Conservation (phyloP, 2,113 vertebrate genomes). For the Spermophilus dauricus region DNA sequence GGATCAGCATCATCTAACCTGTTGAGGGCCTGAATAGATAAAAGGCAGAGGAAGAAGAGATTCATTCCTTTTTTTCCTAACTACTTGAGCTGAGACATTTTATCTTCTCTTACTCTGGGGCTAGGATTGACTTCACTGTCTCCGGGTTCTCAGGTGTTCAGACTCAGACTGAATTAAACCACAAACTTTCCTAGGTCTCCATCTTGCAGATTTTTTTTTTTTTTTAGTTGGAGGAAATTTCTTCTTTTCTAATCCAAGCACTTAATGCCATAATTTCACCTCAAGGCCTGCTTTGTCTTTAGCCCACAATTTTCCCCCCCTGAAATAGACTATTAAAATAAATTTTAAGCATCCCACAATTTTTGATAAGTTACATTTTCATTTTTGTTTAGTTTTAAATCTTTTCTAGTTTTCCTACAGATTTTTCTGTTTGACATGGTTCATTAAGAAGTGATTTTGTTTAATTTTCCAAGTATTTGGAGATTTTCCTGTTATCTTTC, state of each 20-base stretch:
- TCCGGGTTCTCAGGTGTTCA: not conserved
- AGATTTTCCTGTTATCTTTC: not conserved
- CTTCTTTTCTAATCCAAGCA: not conserved
- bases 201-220: not conserved
- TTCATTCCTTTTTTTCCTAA: too few relatives aligned
- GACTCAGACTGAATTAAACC: not conserved
- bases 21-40: not conserved
- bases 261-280: not conserved
- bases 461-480: not conserved
- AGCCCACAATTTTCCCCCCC: not conserved
- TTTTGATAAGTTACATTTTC: not conserved
- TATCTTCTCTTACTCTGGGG: not conserved
- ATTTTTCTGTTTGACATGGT: not conserved
- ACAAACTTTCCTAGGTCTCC: not conserved
- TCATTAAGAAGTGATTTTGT: not conserved
- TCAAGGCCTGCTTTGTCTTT: not conserved
- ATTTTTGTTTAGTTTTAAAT: not conserved
- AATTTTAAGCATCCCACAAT: too few relatives aligned
- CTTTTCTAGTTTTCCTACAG: not conserved
- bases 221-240: not conserved
- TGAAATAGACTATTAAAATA: not conserved
- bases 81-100: not conserved
- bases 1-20: not conserved
- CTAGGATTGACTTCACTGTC: not conserved
- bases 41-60: not conserved